Evolutionary conservation across 2,888 invertebrate genomes (phyloP), one percentile per base, ranked within the genome.

Genomic region (Oscheius onirici): DNA sequence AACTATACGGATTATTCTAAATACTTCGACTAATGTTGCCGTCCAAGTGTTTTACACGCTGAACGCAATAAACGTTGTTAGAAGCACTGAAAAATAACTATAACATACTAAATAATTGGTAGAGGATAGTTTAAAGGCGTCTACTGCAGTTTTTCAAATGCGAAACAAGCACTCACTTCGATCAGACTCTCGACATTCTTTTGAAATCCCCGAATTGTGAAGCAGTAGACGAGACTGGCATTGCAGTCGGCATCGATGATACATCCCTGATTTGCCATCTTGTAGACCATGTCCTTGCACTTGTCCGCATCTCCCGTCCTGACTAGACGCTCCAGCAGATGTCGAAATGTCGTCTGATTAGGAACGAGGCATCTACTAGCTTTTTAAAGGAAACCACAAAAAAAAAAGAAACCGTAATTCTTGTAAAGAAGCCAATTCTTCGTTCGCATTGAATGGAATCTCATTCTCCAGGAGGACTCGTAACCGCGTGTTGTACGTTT

Each of bases 181-280:
- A 72, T 60, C 13, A 83, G 63, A 0, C 78, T 75, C 51, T 82
- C 79, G 0, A 79, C 78, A 46, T 81, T 81, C n/a, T 63, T 55
- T 46, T 77, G 67, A 34, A 74, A 71, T 8, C 81, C 77, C 40
- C 75, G 24, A 2, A 80, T 26, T 0, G 81, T 78, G 57, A 75
- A 75, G 24, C 73, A 76, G 28, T 77, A 81, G 5, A 81, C 74
- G 2, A 76, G 74, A 6, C 80, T 51, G 5, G 75, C 73, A 22
- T 81, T 76, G 13, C 78, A 75, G 13, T 76, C 54, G 10, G 69
- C 68, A 57, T 81, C 76, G 11, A 78, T 74, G 0, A 73, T n/a
- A 20, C 80, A 76, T 13, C 82, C 82, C 13, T 68, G 68, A 13
- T 74, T 51, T 1, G 79, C 76, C 81, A 82, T 81, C 44, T 76